Conservation (phyloP, 2,797 vertebrate species). For the Hypotaenidia philippensis region DNA sequence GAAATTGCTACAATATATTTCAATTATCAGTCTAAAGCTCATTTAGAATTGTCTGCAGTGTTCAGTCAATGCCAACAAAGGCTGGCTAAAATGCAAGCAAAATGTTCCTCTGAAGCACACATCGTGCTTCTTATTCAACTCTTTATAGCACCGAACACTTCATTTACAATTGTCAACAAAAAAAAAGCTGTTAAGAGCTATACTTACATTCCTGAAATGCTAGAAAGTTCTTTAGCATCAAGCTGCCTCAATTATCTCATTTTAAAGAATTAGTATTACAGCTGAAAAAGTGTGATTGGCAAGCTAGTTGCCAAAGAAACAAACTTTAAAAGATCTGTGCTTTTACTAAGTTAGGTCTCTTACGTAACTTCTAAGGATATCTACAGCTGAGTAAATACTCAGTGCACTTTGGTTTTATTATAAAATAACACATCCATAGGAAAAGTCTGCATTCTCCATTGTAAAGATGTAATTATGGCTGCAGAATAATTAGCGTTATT, state of each 20-base stretch:
- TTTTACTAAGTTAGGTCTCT: background rate
- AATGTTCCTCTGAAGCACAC: conserved; percentile 1
- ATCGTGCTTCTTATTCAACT: background rate
- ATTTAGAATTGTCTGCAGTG: background rate
- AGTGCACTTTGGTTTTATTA: background rate
- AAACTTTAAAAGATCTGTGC: background rate
- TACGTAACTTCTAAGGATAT: background rate
- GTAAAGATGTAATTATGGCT: background rate
- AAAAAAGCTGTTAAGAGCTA: background rate
- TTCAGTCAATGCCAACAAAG: conserved; percentile 34
- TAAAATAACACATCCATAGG: background rate
- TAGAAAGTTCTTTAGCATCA: background rate
- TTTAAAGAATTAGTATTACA: background rate
- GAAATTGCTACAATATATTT: conserved; percentile 18
- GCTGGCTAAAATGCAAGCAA: conserved; percentile 13
- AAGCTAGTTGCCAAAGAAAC: background rate
- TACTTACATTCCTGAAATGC: background rate
- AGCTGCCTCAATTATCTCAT: background rate
- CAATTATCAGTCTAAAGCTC: conserved; percentile 30
- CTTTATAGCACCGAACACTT: background rate
- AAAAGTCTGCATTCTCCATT: background rate
- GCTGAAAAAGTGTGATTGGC: background rate
- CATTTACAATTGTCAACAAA: background rate
- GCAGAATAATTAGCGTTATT: background rate
- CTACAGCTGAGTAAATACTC: background rate